A percentile compares a stretch with the other conserved stretches of the same genome.
Evolutionary conservation across 2,113 vertebrate species (phyloP).

Genomic region (Oreochromis aureus): DNA sequence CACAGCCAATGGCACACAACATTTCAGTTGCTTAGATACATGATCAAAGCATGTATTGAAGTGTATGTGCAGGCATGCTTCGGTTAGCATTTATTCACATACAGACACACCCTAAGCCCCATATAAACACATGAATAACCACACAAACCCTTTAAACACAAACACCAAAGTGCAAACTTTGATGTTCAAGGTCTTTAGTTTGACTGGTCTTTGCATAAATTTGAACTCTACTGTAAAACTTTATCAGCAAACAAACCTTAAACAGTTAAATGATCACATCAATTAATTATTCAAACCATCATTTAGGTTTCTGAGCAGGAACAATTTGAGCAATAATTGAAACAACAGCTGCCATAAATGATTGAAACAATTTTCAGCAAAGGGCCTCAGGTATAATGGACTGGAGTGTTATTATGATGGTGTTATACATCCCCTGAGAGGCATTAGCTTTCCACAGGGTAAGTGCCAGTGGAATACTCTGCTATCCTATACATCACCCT

Average conservation of each 20-base stretch:
- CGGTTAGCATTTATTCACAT: not conserved
- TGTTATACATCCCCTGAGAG: slow-evolving; percentile 51
- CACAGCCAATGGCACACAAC: not conserved
- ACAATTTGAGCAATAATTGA: slow-evolving; percentile 41
- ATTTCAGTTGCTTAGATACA: not conserved
- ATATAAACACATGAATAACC: not conserved
- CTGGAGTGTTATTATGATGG: slow-evolving; percentile 45
- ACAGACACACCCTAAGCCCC: not conserved
- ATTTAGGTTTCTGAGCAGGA: slow-evolving; percentile 31
- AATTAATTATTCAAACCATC: slow-evolving; percentile 44
- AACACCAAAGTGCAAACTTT: not conserved
- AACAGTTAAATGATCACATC: not conserved
- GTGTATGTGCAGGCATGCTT: not conserved
- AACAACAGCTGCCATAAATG: slow-evolving; percentile 30
- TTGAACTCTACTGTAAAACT: not conserved
- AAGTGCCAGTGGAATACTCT: slow-evolving; percentile 28
- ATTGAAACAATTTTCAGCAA: slow-evolving; percentile 37
- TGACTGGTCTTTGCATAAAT: not conserved
- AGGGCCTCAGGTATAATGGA: slow-evolving; percentile 50
- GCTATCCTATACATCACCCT: slow-evolving; percentile 15
- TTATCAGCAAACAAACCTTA: not conserved
- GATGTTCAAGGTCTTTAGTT: not conserved
- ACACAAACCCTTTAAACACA: not conserved
- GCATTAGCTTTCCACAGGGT: slow-evolving; percentile 36
- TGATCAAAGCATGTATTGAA: not conserved